Conservation (phyloP, 2,113 vertebrate genomes). For the Periophthalmodon schlosseri region DNA sequence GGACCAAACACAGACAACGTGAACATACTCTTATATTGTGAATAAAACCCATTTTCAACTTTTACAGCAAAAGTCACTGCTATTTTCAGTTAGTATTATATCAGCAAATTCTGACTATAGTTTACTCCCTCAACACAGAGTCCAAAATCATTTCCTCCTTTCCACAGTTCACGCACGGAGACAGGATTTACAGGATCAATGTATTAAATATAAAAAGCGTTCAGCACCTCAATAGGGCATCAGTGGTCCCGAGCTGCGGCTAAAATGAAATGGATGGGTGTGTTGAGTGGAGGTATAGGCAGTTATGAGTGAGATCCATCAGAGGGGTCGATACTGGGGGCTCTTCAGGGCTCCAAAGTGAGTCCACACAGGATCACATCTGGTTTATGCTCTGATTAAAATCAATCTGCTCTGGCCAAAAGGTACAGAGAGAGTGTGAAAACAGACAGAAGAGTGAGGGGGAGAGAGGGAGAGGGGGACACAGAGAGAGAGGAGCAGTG, state of each 20-base stretch:
- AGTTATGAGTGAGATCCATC: conserved; percentile 65
- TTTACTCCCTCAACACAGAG: neutral
- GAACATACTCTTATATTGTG: neutral
- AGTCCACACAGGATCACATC: conserved; percentile 65
- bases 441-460: conserved; percentile 22
- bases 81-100: neutral
- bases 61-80: neutral
- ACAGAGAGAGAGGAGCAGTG: no score
- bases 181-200: conserved; percentile 35
- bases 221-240: conserved; percentile 30
- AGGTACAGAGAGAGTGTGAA: conserved; percentile 31
- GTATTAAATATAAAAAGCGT: conserved; percentile 45
- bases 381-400: conserved; percentile 67
- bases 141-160: conserved; percentile 10
- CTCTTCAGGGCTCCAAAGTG: conserved; percentile 66
- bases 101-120: neutral
- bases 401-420: conserved; percentile 68
- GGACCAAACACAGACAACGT: neutral
- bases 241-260: conserved; percentile 35
- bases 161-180: neutral
- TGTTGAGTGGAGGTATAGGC: conserved; percentile 52
- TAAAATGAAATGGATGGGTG: conserved; percentile 49
- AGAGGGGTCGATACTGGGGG: conserved; percentile 58
- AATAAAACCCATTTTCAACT: neutral
- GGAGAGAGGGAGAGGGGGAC: conserved; percentile 10